Evolutionary conservation across 2,797 vertebrate species (phyloP), one percentile per base, ranked within the genome.

Genomic region (Podarcis lilfordi): DNA sequence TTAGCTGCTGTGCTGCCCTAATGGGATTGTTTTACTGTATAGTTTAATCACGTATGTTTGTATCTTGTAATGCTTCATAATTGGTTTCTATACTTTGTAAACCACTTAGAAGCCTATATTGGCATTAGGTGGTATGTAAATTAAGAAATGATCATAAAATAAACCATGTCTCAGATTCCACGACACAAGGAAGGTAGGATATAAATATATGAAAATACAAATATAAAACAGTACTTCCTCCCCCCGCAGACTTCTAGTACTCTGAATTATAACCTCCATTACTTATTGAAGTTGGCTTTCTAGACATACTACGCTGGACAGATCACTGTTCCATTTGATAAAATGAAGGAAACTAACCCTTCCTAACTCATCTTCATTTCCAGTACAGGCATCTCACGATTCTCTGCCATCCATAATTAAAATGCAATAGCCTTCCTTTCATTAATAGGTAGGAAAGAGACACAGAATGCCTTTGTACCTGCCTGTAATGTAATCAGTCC

Each of bases 321-420:
- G 40, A 5, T 15, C 25, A 43, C 5, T 8, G 75, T 64, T 85
- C 84, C 88, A 10, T 3, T 74, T 29, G 32, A 59, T 66, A 7
- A 8, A 74, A 61, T 10, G 32, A 5, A 55, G 81, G 80, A 87
- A 92, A 9, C 45, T 29, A 66, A 82, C 59, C 64, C 88, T 17
- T 21, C 25, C 21, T 1, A 25, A 21, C 55, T 40, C 87, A 61
- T 8, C 82, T 84, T 55, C 11, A 4, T 43, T 45, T 77, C 82
- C 66, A 66, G 17, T 19, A 1, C 3, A 0, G 23, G 35, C 74
- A 43, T 37, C 88, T 78, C 86, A 2, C 75, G n/a, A 64, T 0
- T 89, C 88, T 86, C n/a, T 84, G 86, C 80, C 85, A 3, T 74
- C 78, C 84, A 3, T 74, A 86, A 86, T 89, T 79, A 86, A 78